Base-by-base conservation (phyloP, 2,888 invertebrate species). In the Acrobeloides nanus region DNA sequence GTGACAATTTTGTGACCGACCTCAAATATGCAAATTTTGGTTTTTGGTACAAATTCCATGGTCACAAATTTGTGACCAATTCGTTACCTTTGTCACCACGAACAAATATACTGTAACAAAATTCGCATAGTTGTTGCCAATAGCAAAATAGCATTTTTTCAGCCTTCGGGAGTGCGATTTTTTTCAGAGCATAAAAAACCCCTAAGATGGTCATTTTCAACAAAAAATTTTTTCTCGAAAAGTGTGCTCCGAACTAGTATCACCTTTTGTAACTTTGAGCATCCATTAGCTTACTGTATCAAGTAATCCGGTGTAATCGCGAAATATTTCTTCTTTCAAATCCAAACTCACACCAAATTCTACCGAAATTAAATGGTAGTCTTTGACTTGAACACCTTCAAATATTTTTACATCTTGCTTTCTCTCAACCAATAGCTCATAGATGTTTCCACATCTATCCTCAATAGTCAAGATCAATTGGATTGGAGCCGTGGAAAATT, bases 271-370 rank as follows among this genome's bases (percentile, higher is more conserved):
- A n/a, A 27, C n/a, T 46, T 15, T 25, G 17, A 12, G 24, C 18
- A 20, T 46, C 23, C 5, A 29, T 17, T 26, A 35, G 25, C 51
- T 17, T 35, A 58, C 64, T 38, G 48, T 40, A 45, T 58, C 51
- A 18, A 60, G 47, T 23, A 62, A 54, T 18, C 59, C 46, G 6
- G 57, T 48, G 41, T 51, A 59, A 17, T 61, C 61, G 44, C 68
- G 51, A 48, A 69, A 72, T 12, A 71, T 60, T 34, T 72, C 71
- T 31, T 71, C 71, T 38, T 70, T 70, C 39, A 62, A 56, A 20
- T 71, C 70, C 20, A 66, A 55, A 20, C 46, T 53, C 4, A 61
- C 45, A 17, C 70, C 68, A 38, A 61, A 60, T 18, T 46, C 48
- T 15, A 51, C 47, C 4, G 48, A 46, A 8, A 26, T 8, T 23